Evolutionary conservation across 2,797 vertebrate genomes (phyloP).

Genomic region (Anas acuta): DNA sequence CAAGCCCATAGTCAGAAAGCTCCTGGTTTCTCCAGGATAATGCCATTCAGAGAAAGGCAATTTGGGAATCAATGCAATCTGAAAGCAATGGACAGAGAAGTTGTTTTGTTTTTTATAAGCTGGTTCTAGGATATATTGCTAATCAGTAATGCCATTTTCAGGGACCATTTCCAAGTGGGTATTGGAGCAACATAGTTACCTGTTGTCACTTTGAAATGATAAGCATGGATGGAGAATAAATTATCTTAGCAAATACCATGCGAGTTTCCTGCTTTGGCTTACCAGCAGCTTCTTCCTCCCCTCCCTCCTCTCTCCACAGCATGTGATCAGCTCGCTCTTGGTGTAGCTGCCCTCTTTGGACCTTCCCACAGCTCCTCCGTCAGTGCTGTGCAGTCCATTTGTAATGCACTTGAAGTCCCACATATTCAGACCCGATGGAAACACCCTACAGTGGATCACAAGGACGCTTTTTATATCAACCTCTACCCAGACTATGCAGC

Average conservation of each 20-base stretch:
- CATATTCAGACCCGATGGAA: slow-evolving; percentile 99
- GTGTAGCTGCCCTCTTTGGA: slow-evolving; percentile 94
- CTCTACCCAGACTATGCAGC: slow-evolving; percentile 95
- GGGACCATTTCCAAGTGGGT: background rate
- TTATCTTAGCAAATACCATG: fast-evolving
- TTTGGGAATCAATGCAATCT: background rate
- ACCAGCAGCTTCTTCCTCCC: background rate
- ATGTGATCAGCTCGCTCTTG: slow-evolving; percentile 95
- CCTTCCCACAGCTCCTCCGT: slow-evolving; percentile 96
- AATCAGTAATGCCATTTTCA: background rate
- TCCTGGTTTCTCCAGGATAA: background rate
- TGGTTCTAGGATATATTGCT: background rate
- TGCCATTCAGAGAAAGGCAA: background rate
- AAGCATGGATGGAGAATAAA: background rate
- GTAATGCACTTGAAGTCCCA: slow-evolving; percentile 97
- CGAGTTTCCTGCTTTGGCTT: background rate
- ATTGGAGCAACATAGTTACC: fast-evolving
- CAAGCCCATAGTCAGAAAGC: background rate
- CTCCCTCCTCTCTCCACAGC: slow-evolving; percentile 72
- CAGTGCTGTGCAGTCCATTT: slow-evolving; percentile 97
- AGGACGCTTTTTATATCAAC: slow-evolving; percentile 95
- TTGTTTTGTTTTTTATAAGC: background rate
- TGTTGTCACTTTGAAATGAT: fast-evolving
- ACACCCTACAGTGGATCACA: slow-evolving; percentile 94
- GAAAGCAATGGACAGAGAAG: background rate